Percentiles rank a stretch among this genome's conserved stretches.
phyloP scores from a whole-genome alignment of 2,797 vertebrate species.

The Eospalax fontanierii region DNA sequence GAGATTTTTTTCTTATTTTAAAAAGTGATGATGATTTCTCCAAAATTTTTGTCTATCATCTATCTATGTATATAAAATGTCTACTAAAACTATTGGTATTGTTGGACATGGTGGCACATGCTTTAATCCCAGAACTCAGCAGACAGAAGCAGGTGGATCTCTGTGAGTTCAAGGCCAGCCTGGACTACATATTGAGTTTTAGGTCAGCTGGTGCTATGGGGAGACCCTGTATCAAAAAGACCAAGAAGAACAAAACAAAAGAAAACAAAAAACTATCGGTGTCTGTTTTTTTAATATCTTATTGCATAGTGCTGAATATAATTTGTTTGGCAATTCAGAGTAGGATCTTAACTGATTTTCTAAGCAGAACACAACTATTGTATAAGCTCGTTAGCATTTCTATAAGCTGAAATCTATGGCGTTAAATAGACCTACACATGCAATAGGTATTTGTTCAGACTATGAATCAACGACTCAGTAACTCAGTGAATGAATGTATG shows the following conservation, averaged over 20 bases:
- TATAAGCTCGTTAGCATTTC: slow-evolving; percentile 16
- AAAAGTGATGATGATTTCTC: not conserved
- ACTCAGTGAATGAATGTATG: slow-evolving; percentile 23
- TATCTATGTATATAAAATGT: not conserved
- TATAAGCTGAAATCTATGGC: not conserved
- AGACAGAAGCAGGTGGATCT: no score
- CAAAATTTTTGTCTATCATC: not conserved
- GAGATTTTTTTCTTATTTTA: slow-evolving; percentile 27
- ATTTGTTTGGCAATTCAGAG: slow-evolving; percentile 51
- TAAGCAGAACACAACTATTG: not conserved
- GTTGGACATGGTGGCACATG: no score
- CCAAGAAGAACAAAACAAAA: no score
- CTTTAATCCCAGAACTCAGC: no score
- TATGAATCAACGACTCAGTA: slow-evolving; percentile 33
- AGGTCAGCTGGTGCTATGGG: no score
- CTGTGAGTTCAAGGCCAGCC: no score
- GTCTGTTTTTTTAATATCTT: slow-evolving; percentile 46
- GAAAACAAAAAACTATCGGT: not conserved
- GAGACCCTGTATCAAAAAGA: no score
- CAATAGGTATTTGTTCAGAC: slow-evolving; percentile 1
- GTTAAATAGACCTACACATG: slow-evolving; percentile 5
- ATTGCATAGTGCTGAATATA: slow-evolving; percentile 29
- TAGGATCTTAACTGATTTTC: slow-evolving; percentile 50
- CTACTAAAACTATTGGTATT: not conserved
- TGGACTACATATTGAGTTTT: no score